These are phyloP conservation scores for Mimumesa dahlbomi DNA, from an alignment of 2,888 invertebrate species.

Conservation along the genomic window DNA sequence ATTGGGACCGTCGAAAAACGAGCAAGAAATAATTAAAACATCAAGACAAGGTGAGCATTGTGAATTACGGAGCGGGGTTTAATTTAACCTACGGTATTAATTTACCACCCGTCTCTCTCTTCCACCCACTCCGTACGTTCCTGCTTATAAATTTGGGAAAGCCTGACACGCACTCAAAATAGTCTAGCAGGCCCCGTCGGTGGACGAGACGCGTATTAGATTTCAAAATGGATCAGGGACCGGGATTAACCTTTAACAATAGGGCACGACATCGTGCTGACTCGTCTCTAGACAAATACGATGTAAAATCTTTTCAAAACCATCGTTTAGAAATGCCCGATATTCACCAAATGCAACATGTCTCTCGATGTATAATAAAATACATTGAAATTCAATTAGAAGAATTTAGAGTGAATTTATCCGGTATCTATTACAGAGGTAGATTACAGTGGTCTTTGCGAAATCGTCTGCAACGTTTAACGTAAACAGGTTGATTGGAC, in stretches of 20 bases:
- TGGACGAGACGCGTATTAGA: conserved; percentile 66
- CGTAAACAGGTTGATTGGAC: too few species aligned
- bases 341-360: too few species aligned
- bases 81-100: conserved; percentile 74
- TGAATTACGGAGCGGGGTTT: conserved; percentile 62
- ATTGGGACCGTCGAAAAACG: not conserved
- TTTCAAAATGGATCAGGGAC: conserved; percentile 65
- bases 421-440: too few species aligned
- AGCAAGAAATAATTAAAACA: conserved; percentile 1
- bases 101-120: conserved; percentile 65
- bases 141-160: conserved; percentile 78
- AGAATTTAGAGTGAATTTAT: too few species aligned
- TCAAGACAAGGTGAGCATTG: conserved; percentile 33
- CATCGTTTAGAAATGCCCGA: too few species aligned
- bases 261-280: too few species aligned
- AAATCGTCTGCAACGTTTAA: too few species aligned
- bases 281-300: too few species aligned
- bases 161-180: conserved; percentile 75
- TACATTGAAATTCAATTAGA: too few species aligned
- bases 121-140: conserved; percentile 67
- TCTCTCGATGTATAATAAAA: too few species aligned
- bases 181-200: conserved; percentile 68
- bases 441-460: too few species aligned
- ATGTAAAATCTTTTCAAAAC: too few species aligned
- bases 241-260: conserved; percentile 19